Evolutionary conservation across 2,888 invertebrate species (phyloP).

Genomic region (Agrotis clavis): DNA sequence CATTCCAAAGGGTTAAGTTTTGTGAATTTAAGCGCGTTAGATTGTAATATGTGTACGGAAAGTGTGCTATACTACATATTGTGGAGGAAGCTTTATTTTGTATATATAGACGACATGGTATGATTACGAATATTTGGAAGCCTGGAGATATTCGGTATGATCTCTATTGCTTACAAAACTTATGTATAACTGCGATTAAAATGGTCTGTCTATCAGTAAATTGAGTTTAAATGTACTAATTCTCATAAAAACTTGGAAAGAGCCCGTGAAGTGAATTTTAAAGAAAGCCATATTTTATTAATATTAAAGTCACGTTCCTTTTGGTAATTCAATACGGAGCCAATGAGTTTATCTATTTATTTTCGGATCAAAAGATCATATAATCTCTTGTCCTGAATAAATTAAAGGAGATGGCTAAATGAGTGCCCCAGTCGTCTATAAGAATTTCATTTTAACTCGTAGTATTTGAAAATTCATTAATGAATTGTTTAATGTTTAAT

Average conservation of each 20-base stretch:
- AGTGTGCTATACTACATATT: conserved; percentile 66
- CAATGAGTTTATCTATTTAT: conserved; percentile 15
- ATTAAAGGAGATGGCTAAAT: too few relatives aligned
- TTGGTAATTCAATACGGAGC: not conserved
- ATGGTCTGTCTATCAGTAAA: conserved; percentile 50
- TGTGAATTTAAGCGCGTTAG: conserved; percentile 50
- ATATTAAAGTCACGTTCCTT: conserved; percentile 7
- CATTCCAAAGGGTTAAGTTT: conserved; percentile 60
- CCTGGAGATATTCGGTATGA: conserved; percentile 56
- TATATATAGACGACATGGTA: conserved; percentile 72
- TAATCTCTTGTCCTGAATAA: not conserved
- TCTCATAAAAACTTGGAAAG: not conserved
- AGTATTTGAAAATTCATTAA: too few relatives aligned
- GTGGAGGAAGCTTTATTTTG: conserved; percentile 65
- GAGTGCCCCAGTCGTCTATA: too few relatives aligned
- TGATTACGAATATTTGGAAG: conserved; percentile 49
- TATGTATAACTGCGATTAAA: conserved; percentile 46
- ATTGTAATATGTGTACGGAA: conserved; percentile 48
- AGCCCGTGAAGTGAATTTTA: not conserved
- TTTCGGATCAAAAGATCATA: conserved; percentile 4
- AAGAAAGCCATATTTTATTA: conserved; percentile 22
- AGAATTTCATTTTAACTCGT: too few relatives aligned
- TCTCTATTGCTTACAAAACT: conserved; percentile 64
- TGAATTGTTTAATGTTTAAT: too few relatives aligned
- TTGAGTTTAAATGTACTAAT: not conserved